A percentile compares a stretch with the other conserved stretches of the same genome.
Evolutionary conservation across 2,113 vertebrate genomes (phyloP).

Genomic region (Phaethon lepturus): DNA sequence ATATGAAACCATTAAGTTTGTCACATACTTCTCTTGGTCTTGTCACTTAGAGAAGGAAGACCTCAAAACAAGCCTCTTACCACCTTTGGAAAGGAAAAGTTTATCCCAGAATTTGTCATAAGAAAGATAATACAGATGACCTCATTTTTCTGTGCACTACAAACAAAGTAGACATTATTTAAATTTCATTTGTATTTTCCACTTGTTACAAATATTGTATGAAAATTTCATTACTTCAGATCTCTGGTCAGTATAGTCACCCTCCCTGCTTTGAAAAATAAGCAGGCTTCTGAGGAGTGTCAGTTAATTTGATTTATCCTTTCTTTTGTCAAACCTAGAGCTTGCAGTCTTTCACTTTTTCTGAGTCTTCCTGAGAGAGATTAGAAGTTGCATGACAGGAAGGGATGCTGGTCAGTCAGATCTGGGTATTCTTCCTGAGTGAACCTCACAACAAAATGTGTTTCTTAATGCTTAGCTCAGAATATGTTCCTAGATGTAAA

Average conservation of each 20-base stretch:
- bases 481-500: neutral
- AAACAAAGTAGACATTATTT: neutral
- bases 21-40: neutral
- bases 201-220: neutral
- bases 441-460: neutral
- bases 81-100: neutral
- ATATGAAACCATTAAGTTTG: neutral
- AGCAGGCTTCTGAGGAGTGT: neutral
- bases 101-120: neutral
- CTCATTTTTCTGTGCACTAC: neutral
- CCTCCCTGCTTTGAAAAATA: neutral
- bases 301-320: neutral
- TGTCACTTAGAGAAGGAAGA: neutral
- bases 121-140: neutral
- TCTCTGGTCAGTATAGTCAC: neutral
- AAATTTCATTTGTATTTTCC: neutral
- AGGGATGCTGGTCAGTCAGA: neutral
- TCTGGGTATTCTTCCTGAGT: neutral
- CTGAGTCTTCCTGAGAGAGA: neutral
- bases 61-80: neutral
- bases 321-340: neutral
- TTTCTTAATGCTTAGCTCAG: neutral
- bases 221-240: neutral
- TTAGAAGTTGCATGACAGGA: neutral
- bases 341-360: neutral